A percentile compares a stretch with the other conserved stretches of the same genome.
Evolutionary conservation across 2,113 vertebrate genomes (phyloP).

Genomic region (Callopanchax toddi): DNA sequence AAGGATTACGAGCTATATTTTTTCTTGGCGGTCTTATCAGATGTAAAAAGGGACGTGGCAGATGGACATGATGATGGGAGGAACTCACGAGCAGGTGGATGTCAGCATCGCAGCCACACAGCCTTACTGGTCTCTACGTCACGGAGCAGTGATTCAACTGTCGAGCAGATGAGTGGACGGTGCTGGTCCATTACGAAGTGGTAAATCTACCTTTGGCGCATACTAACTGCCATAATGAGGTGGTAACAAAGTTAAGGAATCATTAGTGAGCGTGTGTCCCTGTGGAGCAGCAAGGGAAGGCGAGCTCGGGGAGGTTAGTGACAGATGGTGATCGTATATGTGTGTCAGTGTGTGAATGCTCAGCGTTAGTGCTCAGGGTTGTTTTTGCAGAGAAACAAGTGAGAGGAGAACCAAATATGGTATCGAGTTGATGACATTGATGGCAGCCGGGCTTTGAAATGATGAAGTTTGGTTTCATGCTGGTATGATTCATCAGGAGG

Average conservation of each 20-base stretch:
- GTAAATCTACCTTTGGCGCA: constrained; percentile 43
- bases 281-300: constrained; percentile 51
- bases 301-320: constrained; percentile 57
- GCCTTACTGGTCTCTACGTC: constrained; percentile 45
- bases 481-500: constrained; percentile 6
- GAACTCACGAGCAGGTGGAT: constrained; percentile 57
- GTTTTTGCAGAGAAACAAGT: constrained; percentile 56
- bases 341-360: constrained; percentile 63
- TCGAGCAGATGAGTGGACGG: constrained; percentile 41
- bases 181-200: constrained; percentile 51
- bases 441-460: constrained; percentile 7
- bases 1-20: constrained; percentile 2
- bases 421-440: constrained; percentile 16
- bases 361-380: constrained; percentile 31
- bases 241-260: constrained; percentile 74
- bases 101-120: constrained; percentile 43
- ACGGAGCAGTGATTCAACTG: constrained; percentile 53
- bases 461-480: constrained; percentile 14
- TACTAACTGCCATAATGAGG: constrained; percentile 63
- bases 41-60: constrained; percentile 47
- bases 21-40: constrained; percentile 16
- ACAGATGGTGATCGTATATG: constrained; percentile 65
- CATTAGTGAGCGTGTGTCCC: constrained; percentile 72
- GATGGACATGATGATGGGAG: constrained; percentile 58
- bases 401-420: constrained; percentile 37